Percentiles rank a stretch among this genome's conserved stretches.
These are phyloP conservation scores for Acrossocheilus fasciatus DNA, from an alignment of 2,797 vertebrate species.

Conservation along the genomic window DNA sequence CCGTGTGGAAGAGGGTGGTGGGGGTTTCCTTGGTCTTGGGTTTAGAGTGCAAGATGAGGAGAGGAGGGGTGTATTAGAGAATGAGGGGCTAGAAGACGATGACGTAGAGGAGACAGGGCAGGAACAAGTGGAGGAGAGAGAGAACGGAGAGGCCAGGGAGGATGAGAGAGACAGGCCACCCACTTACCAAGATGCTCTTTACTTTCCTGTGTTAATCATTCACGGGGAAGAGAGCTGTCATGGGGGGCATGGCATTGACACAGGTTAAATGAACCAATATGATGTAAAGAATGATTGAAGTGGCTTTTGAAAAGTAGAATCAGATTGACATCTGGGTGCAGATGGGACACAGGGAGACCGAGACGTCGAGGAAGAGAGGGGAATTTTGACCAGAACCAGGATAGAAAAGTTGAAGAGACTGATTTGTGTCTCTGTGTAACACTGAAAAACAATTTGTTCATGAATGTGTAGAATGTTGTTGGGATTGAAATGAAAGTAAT, in stretches of 20 bases:
- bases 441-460: constrained; percentile 35
- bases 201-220: constrained; percentile 80
- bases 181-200: constrained; percentile 79
- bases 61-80: constrained; percentile 61
- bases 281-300: constrained; percentile 41
- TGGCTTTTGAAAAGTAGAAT: constrained; percentile 34
- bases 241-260: constrained; percentile 64
- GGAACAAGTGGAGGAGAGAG: constrained; percentile 44
- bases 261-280: constrained; percentile 43
- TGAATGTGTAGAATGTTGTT: constrained; percentile 42
- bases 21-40: constrained; percentile 74
- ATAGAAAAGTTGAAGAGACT: constrained; percentile 28
- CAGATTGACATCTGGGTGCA: constrained; percentile 38
- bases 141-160: constrained; percentile 45
- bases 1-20: constrained; percentile 59
- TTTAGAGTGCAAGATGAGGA: constrained; percentile 72
- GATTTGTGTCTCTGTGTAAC: constrained; percentile 10
- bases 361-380: neutral
- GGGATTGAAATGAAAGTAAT: constrained; percentile 37
- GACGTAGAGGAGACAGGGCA: constrained; percentile 49
- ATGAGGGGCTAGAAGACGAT: constrained; percentile 64
- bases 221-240: constrained; percentile 80
- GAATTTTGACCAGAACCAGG: constrained; percentile 29
- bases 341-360: neutral
- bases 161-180: constrained; percentile 76